A percentile compares a stretch with the other conserved stretches of the same genome.
These are phyloP conservation scores for Pagrus major DNA, from an alignment of 2,113 vertebrate genomes.

Conservation along the genomic window DNA sequence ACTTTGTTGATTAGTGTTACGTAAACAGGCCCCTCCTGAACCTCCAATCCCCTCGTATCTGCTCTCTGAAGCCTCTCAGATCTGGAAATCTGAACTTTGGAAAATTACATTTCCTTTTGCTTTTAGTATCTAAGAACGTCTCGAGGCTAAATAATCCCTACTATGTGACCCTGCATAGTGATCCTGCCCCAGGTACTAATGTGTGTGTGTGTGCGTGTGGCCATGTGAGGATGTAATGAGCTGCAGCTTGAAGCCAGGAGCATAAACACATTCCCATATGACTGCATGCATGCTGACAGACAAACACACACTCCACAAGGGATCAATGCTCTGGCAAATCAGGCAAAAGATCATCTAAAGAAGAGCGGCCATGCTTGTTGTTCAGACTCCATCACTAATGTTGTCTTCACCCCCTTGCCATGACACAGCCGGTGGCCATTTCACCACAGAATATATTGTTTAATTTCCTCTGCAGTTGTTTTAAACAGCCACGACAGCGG, in stretches of 20 bases:
- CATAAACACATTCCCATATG: conserved; percentile 45
- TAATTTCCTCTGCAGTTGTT: conserved; percentile 62
- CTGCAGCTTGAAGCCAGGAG: conserved; percentile 46
- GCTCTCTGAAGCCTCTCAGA: conserved; percentile 17
- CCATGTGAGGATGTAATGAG: conserved; percentile 50
- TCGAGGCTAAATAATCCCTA: conserved; percentile 9
- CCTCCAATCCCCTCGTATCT: not conserved
- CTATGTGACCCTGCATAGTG: conserved; percentile 26
- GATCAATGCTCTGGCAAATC: not conserved
- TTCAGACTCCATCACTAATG: conserved; percentile 1
- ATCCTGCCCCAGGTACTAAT: conserved; percentile 31
- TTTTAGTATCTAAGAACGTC: conserved; percentile 18
- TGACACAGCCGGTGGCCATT: not conserved
- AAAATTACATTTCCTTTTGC: conserved; percentile 32
- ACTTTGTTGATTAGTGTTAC: conserved; percentile 46
- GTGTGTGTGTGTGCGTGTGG: conserved; percentile 2
- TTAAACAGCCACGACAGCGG: conserved; percentile 8
- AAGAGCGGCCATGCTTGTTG: conserved; percentile 4
- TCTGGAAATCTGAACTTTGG: conserved; percentile 36
- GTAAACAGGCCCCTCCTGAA: conserved; percentile 38
- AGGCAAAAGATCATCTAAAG: not conserved
- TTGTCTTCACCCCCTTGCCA: conserved; percentile 32
- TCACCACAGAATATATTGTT: conserved; percentile 30
- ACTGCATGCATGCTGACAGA: not conserved
- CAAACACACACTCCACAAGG: conserved; percentile 4